phyloP scores from a whole-genome alignment of 2,888 invertebrate genomes.

The Thymelicus sylvestris region DNA sequence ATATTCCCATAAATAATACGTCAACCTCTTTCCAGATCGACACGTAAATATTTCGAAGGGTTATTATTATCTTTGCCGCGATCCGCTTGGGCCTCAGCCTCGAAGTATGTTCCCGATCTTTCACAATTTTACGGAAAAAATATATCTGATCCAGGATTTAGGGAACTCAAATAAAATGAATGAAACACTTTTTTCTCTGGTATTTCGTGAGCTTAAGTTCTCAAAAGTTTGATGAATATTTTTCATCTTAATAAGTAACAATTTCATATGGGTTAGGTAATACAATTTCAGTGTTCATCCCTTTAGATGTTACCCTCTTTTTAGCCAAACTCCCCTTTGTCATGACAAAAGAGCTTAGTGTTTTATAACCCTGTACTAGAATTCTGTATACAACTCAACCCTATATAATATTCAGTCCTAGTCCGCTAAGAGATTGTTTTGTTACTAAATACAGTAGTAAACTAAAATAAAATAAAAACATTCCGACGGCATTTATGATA shows the following conservation, averaged over 20 bases:
- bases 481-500: no score
- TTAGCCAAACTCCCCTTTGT: slow-evolving; percentile 4
- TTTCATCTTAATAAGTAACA: background rate
- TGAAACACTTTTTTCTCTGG: slow-evolving; percentile 14
- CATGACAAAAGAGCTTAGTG: background rate
- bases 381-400: background rate
- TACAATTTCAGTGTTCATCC: background rate
- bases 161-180: slow-evolving; percentile 26
- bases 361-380: background rate
- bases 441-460: no score
- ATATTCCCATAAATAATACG: slow-evolving; percentile 7
- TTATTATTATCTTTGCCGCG: slow-evolving; percentile 35
- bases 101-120: slow-evolving; percentile 34
- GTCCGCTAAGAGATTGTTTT: no score
- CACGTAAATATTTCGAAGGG: slow-evolving; percentile 32
- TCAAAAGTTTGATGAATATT: slow-evolving; percentile 13
- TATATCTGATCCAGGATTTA: slow-evolving; percentile 25
- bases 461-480: no score
- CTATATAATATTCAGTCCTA: no score
- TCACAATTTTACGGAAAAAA: slow-evolving; percentile 27
- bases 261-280: slow-evolving; percentile 1
- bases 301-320: background rate
- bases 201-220: slow-evolving; percentile 12
- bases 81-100: slow-evolving; percentile 32
- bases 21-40: slow-evolving; percentile 23